These are phyloP conservation scores for Drosophila mojavensis DNA, from an alignment of 1,140 invertebrate species.

Conservation along the genomic window DNA sequence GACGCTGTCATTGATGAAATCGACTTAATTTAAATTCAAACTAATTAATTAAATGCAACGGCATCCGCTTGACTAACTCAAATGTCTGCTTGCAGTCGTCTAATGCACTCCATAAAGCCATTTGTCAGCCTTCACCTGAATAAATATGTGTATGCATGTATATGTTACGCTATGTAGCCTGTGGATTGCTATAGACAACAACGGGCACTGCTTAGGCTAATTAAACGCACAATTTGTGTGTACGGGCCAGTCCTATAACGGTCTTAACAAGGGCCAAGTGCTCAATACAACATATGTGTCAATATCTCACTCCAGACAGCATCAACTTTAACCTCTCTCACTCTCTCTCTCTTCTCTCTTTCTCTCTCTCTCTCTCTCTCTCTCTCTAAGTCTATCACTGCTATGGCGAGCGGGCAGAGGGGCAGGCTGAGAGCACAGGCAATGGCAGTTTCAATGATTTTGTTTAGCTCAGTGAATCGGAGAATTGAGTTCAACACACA, in stretches of 20 bases:
- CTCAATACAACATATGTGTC: constrained; percentile 45
- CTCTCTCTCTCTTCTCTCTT: not conserved
- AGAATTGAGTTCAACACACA: constrained; percentile 69
- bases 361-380: not conserved
- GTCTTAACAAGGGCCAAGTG: constrained; percentile 12
- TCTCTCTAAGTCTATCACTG: not conserved
- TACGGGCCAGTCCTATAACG: constrained; percentile 22
- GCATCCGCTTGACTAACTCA: not conserved
- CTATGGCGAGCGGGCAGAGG: constrained; percentile 5
- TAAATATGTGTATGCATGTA: constrained; percentile 4
- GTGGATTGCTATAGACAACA: constrained; percentile 20
- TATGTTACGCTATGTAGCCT: not conserved
- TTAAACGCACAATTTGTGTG: constrained; percentile 59
- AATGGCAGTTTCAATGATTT: constrained; percentile 78
- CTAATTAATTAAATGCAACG: constrained; percentile 72
- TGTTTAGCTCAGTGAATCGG: constrained; percentile 80
- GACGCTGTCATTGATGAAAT: constrained; percentile 54
- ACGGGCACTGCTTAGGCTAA: constrained; percentile 44
- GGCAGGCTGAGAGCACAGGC: constrained; percentile 40
- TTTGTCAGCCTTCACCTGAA: constrained; percentile 10
- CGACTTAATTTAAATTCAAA: constrained; percentile 80
- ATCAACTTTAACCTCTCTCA: constrained; percentile 3
- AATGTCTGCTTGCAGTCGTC: not conserved
- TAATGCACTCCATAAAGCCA: constrained; percentile 28
- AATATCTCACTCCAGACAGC: constrained; percentile 38